Evolutionary conservation across 2,888 invertebrate species (phyloP), one percentile per base, ranked within the genome.

Genomic region (Agrochola circellaris): DNA sequence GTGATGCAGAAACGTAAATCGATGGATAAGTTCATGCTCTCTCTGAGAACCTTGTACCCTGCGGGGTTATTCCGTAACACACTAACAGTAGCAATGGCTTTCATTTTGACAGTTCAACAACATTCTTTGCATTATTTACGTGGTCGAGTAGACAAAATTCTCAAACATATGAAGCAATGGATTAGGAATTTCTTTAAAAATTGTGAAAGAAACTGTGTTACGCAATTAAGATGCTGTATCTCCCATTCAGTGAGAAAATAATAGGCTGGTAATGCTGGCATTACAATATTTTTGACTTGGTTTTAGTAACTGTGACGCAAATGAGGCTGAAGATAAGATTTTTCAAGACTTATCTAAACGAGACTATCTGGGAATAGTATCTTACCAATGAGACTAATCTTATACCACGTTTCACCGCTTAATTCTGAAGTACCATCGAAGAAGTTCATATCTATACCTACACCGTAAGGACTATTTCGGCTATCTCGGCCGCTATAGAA

Each of bases 301-400:
- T 48, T 74, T 38, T 60, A 48, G 38, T 45, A 15, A 17, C 30
- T 51, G 17, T 45, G 34, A 45, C 45, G 54, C 23, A 71, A 61
- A 20, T 67, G n/a, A 58, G 11, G n/a, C 23, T 34, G 15, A 64
- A 51, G 73, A 73, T 79, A 75, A 51, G 34, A 34, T 34, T 48
- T 56, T 65, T 23, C 17, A 51, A 42, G n/a, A 64, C 17, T 54
- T 71, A 71, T 71, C 72, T 30, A 30, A 65, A 58, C 42, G n/a
- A 73, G 38, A 66, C n/a, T 51, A 68, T 26, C 58, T 48, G 26
- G 26, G n/a, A 38, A 26, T 66, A 20, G 23, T 34, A 65, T 45
- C 54, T 56, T 23, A 23, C 56, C 20, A 48, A n/a, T 7, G 26
- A 75, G 11, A 51, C 9, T 73, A 54, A 51, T 62, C 64, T 78